Evolutionary conservation across 1,140 invertebrate species (phyloP), one percentile per base, ranked within the genome.

Genomic region (Hormaphis cornu): DNA sequence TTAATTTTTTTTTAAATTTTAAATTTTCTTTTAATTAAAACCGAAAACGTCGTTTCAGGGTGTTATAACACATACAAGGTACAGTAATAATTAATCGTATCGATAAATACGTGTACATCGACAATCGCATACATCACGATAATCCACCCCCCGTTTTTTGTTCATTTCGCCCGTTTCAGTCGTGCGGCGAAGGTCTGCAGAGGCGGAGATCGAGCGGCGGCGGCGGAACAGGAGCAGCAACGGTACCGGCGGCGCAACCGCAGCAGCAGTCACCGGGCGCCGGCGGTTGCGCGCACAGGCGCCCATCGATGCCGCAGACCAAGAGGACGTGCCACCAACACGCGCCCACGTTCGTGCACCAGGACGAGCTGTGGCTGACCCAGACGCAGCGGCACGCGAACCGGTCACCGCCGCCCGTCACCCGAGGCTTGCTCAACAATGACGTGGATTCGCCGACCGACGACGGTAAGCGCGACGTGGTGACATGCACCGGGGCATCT

Each of bases 361-460:
- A 76, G 56, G 75, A 76, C 46, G 75, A 76, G 54, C 72, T 76
- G 14, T 76, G 75, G 75, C 69, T 76, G 14, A 75, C 75, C 2
- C 75, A 76, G 61, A 70, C 73, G n/a, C 74, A 76, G 50, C 72
- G 74, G n/a, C 58, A 74, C 14, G 58, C 73, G 37, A 76, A 79
- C 30, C 44, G 61, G 44, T 66, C 61, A 33, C 61, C 61, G 18
- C 61, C 61, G 14, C 61, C 61, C 3, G 28, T 66, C 28, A 22
- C 61, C 42, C 48, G 61, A 71, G 76, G 76, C 63, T 76, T 79
- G 73, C 74, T 79, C 71, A 80, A 80, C 73, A 77, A 77, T 46
- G 40, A 56, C 14, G 72, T 66, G 3, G 72, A 73, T 18, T 73
- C 73, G 18, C 73, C 73, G n/a, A 66, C 70, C 18, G 73, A 75